phyloP scores from a whole-genome alignment of 2,797 vertebrate species.

The Picus viridis region DNA sequence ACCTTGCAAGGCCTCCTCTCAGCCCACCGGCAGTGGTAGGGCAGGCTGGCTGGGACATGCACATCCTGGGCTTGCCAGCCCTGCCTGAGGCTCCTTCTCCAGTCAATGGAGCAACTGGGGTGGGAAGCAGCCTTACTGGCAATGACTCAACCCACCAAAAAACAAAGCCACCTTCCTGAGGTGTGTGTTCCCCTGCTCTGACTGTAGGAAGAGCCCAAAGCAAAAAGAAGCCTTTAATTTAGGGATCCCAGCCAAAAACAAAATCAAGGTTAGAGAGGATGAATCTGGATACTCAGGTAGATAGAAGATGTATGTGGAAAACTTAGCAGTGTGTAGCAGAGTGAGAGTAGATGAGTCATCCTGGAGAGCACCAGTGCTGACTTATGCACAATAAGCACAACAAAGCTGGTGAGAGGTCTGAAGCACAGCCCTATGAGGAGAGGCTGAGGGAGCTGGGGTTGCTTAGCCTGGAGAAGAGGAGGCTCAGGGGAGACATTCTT shows the following conservation, averaged over 20 bases:
- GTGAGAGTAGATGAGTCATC: slow-evolving; percentile 20
- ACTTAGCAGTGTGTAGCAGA: accelerated
- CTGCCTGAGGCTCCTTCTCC: not conserved
- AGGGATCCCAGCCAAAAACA: not conserved
- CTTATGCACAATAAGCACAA: not conserved
- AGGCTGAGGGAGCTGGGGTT: too few species aligned
- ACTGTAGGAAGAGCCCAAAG: not conserved
- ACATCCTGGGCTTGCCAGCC: not conserved
- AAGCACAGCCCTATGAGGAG: too few species aligned
- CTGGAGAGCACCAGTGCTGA: not conserved
- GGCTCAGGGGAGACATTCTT: too few species aligned
- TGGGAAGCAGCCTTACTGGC: not conserved
- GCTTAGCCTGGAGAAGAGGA: too few species aligned
- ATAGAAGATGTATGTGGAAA: not conserved
- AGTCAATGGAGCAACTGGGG: not conserved
- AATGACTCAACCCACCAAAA: not conserved
- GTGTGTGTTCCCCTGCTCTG: not conserved
- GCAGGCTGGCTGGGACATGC: not conserved
- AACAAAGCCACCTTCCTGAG: not conserved
- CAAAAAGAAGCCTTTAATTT: not conserved
- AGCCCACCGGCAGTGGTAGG: not conserved
- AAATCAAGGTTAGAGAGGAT: not conserved
- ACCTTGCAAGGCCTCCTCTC: not conserved
- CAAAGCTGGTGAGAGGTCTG: too few species aligned
- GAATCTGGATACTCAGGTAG: not conserved